A percentile compares a stretch with the other conserved stretches of the same genome.
Evolutionary conservation across 1,140 invertebrate species (phyloP).

Genomic region (Drosophila miranda): DNA sequence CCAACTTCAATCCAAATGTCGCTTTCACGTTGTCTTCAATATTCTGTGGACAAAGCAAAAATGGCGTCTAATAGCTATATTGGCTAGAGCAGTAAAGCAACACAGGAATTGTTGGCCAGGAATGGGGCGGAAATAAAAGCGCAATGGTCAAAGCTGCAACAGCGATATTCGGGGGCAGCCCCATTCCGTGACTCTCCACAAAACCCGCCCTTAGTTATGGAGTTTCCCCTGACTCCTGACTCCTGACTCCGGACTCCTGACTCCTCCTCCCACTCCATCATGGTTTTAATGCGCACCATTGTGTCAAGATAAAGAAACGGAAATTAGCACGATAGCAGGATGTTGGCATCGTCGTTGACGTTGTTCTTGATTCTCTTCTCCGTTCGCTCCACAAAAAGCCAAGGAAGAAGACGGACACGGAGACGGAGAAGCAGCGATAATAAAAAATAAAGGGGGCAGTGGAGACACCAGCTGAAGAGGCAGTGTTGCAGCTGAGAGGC

Average conservation of each 20-base stretch:
- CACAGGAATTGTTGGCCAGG: not conserved
- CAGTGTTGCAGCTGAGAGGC: conserved; percentile 28
- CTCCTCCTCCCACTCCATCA: conserved; percentile 14
- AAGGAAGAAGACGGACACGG: conserved; percentile 35
- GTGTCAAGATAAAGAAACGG: conserved; percentile 82
- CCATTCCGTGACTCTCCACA: not conserved
- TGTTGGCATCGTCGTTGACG: conserved; percentile 75
- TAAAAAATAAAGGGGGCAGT: conserved; percentile 15
- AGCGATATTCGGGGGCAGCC: conserved; percentile 17
- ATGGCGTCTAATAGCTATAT: conserved; percentile 61
- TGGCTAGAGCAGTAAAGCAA: conserved; percentile 16
- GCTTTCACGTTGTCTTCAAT: conserved; percentile 41
- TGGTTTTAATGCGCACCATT: conserved; percentile 81
- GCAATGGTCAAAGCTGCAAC: conserved; percentile 67
- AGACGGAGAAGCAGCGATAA: conserved; percentile 16
- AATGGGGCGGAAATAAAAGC: conserved; percentile 72
- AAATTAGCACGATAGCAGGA: conserved; percentile 82
- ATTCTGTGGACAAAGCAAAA: conserved; percentile 73
- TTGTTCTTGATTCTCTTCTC: conserved; percentile 59
- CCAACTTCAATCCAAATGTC: conserved; percentile 6
- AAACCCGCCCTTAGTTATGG: conserved; percentile 56
- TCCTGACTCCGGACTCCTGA: conserved; percentile 6
- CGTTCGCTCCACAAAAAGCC: conserved; percentile 31
- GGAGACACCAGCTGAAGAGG: conserved; percentile 24
- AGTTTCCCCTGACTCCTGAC: conserved; percentile 41